phyloP scores from a whole-genome alignment of 2,888 invertebrate genomes.

The Drosophila kanekoi region DNA sequence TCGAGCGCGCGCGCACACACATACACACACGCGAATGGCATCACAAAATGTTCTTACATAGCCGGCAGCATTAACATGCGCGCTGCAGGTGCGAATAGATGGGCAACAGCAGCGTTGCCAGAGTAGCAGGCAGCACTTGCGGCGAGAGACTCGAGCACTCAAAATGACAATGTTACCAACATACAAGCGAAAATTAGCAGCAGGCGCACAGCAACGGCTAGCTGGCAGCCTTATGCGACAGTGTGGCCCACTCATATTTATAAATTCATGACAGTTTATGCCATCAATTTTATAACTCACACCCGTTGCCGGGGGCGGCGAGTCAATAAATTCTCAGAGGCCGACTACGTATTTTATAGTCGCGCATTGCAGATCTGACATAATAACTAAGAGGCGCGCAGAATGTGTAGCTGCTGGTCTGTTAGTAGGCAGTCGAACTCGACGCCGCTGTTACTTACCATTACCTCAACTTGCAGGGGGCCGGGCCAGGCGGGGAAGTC shows the following conservation, averaged over 20 bases:
- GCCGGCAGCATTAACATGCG: slow-evolving; percentile 45
- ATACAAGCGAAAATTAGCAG: slow-evolving; percentile 75
- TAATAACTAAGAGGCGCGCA: slow-evolving; percentile 82
- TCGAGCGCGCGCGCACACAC: slow-evolving; percentile 16
- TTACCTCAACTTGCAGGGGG: slow-evolving; percentile 4
- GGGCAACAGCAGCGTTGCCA: slow-evolving; percentile 65
- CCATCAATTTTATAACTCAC: slow-evolving; percentile 81
- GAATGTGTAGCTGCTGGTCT: slow-evolving; percentile 72
- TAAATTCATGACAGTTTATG: slow-evolving; percentile 78
- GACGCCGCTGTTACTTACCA: slow-evolving; percentile 45
- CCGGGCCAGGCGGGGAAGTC: not conserved
- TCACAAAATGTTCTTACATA: slow-evolving; percentile 12
- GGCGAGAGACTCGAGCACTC: slow-evolving; percentile 42
- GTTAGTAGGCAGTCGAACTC: slow-evolving; percentile 46
- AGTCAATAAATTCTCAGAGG: slow-evolving; percentile 81
- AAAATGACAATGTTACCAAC: slow-evolving; percentile 81
- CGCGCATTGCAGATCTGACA: slow-evolving; percentile 83
- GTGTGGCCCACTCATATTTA: slow-evolving; percentile 56
- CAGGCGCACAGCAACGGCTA: slow-evolving; percentile 62
- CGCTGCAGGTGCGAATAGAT: slow-evolving; percentile 45
- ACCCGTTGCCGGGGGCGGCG: slow-evolving; percentile 72
- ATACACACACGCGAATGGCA: not conserved
- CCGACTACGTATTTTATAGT: slow-evolving; percentile 82
- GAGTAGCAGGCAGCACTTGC: slow-evolving; percentile 54
- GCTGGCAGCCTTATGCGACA: slow-evolving; percentile 3